Percentiles rank a stretch among this genome's conserved stretches.
Conservation (phyloP, 2,113 vertebrate genomes). For the Myotis davidii region DNA sequence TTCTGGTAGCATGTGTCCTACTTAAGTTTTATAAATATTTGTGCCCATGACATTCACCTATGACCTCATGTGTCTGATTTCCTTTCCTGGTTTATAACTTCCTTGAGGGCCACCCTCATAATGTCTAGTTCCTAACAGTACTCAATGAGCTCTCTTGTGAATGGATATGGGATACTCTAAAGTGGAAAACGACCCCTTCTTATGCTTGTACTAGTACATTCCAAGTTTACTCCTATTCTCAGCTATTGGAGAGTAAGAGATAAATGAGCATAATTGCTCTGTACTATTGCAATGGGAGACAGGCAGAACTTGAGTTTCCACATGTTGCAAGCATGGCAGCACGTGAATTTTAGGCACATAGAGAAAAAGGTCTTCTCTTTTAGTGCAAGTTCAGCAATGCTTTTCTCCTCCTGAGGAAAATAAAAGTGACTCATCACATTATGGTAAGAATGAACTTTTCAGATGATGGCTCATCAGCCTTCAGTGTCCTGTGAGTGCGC, state of each 20-base stretch:
- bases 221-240: neutral
- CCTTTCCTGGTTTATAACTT: slow-evolving; percentile 12
- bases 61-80: neutral
- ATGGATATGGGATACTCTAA: neutral
- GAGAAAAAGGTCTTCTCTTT: neutral
- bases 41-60: neutral
- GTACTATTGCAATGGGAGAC: neutral
- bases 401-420: neutral
- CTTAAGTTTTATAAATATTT: neutral
- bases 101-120: neutral
- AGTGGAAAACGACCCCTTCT: neutral
- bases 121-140: neutral
- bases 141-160: neutral
- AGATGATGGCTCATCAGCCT: neutral
- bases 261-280: neutral
- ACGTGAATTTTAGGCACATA: neutral
- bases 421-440: neutral
- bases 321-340: neutral
- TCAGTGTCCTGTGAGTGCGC: neutral
- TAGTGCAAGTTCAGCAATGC: neutral
- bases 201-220: neutral
- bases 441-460: neutral
- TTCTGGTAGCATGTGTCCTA: neutral
- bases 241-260: neutral
- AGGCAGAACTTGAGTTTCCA: neutral